These are phyloP conservation scores for Bactericera cockerelli DNA, from an alignment of 1,140 invertebrate genomes.

Conservation along the genomic window DNA sequence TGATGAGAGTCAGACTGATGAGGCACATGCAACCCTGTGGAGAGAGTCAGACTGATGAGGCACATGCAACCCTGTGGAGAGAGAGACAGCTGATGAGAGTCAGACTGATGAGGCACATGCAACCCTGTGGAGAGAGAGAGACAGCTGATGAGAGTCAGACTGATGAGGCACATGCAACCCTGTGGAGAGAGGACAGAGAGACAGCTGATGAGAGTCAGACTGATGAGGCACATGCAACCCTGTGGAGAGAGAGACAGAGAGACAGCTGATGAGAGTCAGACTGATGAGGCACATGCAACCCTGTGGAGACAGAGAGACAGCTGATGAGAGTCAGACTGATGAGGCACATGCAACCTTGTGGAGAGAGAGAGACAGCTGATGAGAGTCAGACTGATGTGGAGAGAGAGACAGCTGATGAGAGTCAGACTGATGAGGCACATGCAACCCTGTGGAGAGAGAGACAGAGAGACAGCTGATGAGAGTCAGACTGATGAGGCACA, in stretches of 20 bases:
- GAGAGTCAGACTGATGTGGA: slow-evolving; percentile 65
- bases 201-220: slow-evolving; percentile 63
- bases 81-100: slow-evolving; percentile 68
- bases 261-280: slow-evolving; percentile 62
- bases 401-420: slow-evolving; percentile 61
- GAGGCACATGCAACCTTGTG: no score
- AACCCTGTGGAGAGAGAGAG: slow-evolving; percentile 66
- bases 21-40: no score
- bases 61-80: slow-evolving; percentile 58
- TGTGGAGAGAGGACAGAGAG: slow-evolving; percentile 65
- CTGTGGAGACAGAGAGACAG: slow-evolving; percentile 62
- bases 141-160: slow-evolving; percentile 63
- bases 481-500: slow-evolving; percentile 60
- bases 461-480: slow-evolving; percentile 65
- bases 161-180: no score
- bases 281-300: no score
- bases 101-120: slow-evolving; percentile 60
- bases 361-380: slow-evolving; percentile 64
- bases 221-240: no score
- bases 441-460: no score
- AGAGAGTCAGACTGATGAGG: slow-evolving; percentile 66
- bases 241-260: no score
- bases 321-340: slow-evolving; percentile 68
- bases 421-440: slow-evolving; percentile 65
- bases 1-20: slow-evolving; percentile 64